Conservation (phyloP, 2,113 vertebrate genomes). For the Enhydra lutris region DNA sequence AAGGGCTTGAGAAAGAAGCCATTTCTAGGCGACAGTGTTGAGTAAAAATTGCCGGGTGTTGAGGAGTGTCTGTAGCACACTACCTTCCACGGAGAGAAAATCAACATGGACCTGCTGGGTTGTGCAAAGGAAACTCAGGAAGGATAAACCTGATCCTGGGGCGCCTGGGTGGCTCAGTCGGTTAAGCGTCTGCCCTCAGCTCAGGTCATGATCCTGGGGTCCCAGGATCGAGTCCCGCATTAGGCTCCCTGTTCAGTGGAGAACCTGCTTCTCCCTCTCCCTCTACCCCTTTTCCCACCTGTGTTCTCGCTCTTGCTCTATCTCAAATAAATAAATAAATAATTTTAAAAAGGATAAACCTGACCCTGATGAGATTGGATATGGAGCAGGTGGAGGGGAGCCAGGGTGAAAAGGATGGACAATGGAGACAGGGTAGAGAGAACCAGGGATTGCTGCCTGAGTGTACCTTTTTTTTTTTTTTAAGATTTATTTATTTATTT, state of each 20-base stretch:
- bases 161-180: neutral
- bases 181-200: neutral
- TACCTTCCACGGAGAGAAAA: neutral
- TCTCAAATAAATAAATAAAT: too few relatives aligned
- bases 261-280: too few relatives aligned
- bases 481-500: too few relatives aligned
- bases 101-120: neutral
- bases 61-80: neutral
- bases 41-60: neutral
- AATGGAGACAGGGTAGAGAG: too few relatives aligned
- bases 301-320: too few relatives aligned
- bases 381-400: neutral
- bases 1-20: neutral
- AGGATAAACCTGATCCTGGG: neutral
- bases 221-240: too few relatives aligned
- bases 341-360: neutral
- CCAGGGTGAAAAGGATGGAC: too few relatives aligned
- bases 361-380: neutral
- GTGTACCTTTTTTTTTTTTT: too few relatives aligned
- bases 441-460: fast-evolving
- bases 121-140: neutral
- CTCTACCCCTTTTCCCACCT: too few relatives aligned
- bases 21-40: neutral
- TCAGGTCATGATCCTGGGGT: too few relatives aligned
- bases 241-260: too few relatives aligned